These are phyloP conservation scores for Phoebastria nigripes DNA, from an alignment of 2,797 vertebrate species.

Conservation along the genomic window DNA sequence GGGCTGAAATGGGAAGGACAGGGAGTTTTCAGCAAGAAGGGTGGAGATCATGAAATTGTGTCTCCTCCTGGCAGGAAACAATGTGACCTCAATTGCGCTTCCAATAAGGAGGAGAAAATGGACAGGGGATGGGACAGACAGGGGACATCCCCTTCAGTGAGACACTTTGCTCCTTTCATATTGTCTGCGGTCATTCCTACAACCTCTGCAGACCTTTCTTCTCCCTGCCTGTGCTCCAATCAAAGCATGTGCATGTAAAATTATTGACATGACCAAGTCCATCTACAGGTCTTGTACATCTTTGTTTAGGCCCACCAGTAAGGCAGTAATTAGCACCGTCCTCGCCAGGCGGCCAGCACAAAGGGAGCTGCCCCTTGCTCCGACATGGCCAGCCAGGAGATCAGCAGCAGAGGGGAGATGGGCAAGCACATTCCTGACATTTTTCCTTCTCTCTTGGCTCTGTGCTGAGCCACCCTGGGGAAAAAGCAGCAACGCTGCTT, in stretches of 20 bases:
- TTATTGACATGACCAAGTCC: neutral
- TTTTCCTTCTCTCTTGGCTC: neutral
- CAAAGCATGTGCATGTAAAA: neutral
- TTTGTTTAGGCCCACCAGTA: neutral
- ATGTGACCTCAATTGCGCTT: neutral
- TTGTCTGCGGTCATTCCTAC: neutral
- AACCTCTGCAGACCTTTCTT: neutral
- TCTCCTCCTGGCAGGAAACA: neutral
- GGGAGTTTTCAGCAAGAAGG: neutral
- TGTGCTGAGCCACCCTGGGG: neutral
- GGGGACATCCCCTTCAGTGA: neutral
- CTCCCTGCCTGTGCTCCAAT: neutral
- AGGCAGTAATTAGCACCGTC: neutral
- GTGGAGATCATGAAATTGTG: neutral
- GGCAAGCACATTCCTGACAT: neutral
- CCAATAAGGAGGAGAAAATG: neutral
- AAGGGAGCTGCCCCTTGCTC: neutral
- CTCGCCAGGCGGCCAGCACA: neutral
- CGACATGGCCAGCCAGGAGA: neutral
- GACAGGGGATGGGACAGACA: neutral
- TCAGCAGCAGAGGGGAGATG: neutral
- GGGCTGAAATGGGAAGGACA: neutral
- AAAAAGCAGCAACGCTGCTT: neutral
- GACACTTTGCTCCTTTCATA: neutral
- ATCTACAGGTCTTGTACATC: neutral